phyloP scores from a whole-genome alignment of 2,113 vertebrate genomes.

The Eretmochelys imbricata region DNA sequence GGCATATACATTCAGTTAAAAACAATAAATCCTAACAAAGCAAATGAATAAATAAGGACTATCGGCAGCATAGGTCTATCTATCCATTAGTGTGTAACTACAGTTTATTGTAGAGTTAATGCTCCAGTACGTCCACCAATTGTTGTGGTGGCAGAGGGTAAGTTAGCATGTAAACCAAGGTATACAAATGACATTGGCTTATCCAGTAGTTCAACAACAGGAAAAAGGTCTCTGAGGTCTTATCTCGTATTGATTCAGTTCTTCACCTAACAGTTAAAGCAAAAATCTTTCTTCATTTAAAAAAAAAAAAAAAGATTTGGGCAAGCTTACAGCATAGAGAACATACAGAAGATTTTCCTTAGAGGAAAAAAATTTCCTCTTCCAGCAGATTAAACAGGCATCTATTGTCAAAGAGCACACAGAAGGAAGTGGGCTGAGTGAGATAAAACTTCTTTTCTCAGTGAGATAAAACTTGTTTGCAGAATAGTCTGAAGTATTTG shows the following conservation, averaged over 20 bases:
- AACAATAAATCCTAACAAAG: accelerated
- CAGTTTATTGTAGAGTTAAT: accelerated
- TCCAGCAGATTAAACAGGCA: conserved; percentile 36
- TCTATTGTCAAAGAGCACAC: conserved; percentile 29
- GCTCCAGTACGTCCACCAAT: neutral
- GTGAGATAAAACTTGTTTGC: conserved; percentile 44
- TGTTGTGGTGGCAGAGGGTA: neutral
- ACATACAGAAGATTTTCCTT: conserved; percentile 25
- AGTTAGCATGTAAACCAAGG: neutral
- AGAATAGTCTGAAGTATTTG: conserved; percentile 19
- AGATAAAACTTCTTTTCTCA: too few species aligned
- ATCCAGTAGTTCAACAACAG: conserved; percentile 8
- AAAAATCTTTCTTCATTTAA: conserved; percentile 37
- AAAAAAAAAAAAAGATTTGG: conserved; percentile 49
- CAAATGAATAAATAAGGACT: neutral
- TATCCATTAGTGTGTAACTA: neutral
- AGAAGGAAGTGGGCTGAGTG: conserved; percentile 53
- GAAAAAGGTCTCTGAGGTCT: conserved; percentile 44
- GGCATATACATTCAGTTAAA: accelerated
- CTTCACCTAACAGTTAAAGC: conserved; percentile 29
- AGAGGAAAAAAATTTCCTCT: conserved; percentile 32
- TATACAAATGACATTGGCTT: neutral
- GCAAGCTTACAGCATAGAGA: conserved; percentile 1
- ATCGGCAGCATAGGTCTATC: neutral
- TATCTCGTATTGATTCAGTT: conserved; percentile 63